Percentiles rank a stretch among this genome's conserved stretches.
These are phyloP conservation scores for Phyto melanocephala DNA, from an alignment of 2,888 invertebrate genomes.

Conservation along the genomic window DNA sequence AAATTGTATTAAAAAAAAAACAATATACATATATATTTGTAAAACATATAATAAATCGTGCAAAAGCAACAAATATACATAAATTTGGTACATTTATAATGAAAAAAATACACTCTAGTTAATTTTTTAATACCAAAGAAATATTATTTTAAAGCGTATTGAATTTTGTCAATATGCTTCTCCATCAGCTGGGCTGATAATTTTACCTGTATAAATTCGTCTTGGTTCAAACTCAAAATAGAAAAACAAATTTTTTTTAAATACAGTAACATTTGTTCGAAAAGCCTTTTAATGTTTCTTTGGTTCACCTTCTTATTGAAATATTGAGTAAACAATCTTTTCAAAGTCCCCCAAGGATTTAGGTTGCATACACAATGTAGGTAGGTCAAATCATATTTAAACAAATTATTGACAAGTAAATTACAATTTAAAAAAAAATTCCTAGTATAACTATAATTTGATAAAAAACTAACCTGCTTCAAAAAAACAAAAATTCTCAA, in stretches of 20 bases:
- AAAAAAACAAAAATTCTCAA: constrained; percentile 54
- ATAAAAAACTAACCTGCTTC: constrained; percentile 43
- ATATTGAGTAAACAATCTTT: constrained; percentile 21
- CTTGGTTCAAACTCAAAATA: too few species aligned
- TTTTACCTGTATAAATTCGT: too few species aligned
- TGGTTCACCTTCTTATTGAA: background rate
- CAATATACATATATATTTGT: too few species aligned
- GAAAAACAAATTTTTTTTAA: background rate
- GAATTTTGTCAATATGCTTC: too few species aligned
- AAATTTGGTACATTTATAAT: too few species aligned
- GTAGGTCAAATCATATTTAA: constrained; percentile 45
- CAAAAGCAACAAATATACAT: too few species aligned
- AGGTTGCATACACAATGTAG: constrained; percentile 34
- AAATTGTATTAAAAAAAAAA: too few species aligned
- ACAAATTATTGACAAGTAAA: constrained; percentile 50
- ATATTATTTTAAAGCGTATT: too few species aligned
- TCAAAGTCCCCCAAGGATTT: background rate
- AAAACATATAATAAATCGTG: too few species aligned
- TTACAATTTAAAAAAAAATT: background rate
- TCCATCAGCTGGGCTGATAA: too few species aligned
- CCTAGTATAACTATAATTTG: constrained; percentile 43
- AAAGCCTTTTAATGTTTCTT: background rate
- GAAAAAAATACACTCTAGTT: too few species aligned
- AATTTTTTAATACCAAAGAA: too few species aligned
- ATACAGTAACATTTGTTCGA: background rate